Conservation (phyloP, 2,113 vertebrate species). For the Coptodon bakossiorum region DNA sequence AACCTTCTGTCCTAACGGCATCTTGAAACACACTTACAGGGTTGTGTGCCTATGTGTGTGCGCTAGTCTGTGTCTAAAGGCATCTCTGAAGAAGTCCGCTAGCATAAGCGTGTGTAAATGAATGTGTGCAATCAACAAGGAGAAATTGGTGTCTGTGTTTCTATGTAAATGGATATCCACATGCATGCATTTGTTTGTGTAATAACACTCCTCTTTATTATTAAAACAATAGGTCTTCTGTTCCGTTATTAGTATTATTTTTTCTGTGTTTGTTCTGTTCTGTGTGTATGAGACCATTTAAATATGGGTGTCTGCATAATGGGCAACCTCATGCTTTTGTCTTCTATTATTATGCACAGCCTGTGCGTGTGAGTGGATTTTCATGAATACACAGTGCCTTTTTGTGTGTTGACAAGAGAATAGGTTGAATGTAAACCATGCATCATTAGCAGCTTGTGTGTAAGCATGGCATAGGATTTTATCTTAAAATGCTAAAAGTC, state of each 20-base stretch:
- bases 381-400: not conserved
- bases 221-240: conserved; percentile 18
- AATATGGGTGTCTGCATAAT: conserved; percentile 31
- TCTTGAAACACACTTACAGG: conserved; percentile 42
- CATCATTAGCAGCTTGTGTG: not conserved
- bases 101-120: not conserved
- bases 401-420: not conserved
- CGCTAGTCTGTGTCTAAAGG: conserved; percentile 12
- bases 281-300: conserved; percentile 33
- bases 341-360: conserved; percentile 11
- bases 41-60: not conserved
- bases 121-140: not conserved
- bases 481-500: not conserved
- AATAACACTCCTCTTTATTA: not conserved
- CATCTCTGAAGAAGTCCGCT: not conserved
- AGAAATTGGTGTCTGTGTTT: not conserved
- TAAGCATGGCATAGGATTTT: not conserved
- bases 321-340: not conserved
- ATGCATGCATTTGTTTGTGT: not conserved
- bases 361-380: not conserved
- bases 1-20: conserved; percentile 49
- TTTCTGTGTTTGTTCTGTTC: not conserved
- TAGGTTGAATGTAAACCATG: not conserved
- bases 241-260: conserved; percentile 2
- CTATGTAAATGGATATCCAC: not conserved